Conservation (phyloP, 2,797 vertebrate genomes). For the Gila robusta region DNA sequence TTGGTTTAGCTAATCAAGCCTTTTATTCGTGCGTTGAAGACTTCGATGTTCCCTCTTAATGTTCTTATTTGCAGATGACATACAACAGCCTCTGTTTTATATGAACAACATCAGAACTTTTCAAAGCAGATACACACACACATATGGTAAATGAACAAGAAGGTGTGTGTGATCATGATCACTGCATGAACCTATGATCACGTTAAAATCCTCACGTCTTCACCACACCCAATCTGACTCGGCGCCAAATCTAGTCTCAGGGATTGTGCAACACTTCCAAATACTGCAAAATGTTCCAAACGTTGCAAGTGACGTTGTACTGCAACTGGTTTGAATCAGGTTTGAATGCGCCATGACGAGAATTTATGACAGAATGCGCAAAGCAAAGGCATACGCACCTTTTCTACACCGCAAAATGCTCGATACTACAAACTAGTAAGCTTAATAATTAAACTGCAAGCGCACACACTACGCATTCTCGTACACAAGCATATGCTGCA, state of each 20-base stretch:
- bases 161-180: neutral
- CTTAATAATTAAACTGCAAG: neutral
- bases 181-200: neutral
- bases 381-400: neutral
- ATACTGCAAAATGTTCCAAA: neutral
- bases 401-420: neutral
- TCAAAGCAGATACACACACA: neutral
- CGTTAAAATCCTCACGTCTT: neutral
- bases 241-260: neutral
- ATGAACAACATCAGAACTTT: neutral
- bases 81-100: neutral
- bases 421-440: neutral
- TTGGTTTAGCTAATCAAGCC: neutral
- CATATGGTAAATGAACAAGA: neutral
- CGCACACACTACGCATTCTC: neutral
- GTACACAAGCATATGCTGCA: neutral
- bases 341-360: too few species aligned
- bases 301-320: neutral
- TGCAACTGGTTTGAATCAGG: too few species aligned
- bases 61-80: neutral
- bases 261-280: neutral
- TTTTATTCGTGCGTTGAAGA: neutral
- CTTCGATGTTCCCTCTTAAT: neutral
- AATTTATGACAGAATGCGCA: neutral
- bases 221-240: slow-evolving; percentile 17